These are phyloP conservation scores for Drosophila nigricruria DNA, from an alignment of 2,888 invertebrate genomes.

Conservation along the genomic window DNA sequence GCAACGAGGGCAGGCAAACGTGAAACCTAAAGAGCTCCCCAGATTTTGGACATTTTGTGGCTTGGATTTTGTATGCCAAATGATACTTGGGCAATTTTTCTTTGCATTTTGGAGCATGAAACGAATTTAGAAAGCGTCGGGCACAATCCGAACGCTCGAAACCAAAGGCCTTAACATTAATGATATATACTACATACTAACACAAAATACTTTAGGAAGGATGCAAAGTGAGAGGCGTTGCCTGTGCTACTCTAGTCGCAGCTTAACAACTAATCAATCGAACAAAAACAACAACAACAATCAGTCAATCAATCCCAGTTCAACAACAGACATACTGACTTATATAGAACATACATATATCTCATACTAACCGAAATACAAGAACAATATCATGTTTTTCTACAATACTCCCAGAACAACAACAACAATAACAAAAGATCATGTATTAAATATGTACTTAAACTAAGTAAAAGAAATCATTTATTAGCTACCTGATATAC, in stretches of 20 bases:
- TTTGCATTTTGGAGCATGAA: slow-evolving; percentile 82
- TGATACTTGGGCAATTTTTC: slow-evolving; percentile 55
- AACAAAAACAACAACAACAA: slow-evolving; percentile 49
- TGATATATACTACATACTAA: slow-evolving; percentile 68
- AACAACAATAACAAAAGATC: slow-evolving; percentile 50
- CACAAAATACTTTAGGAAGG: slow-evolving; percentile 67
- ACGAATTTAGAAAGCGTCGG: slow-evolving; percentile 77
- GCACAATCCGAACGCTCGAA: slow-evolving; percentile 64
- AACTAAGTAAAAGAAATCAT: slow-evolving; percentile 47
- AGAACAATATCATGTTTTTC: slow-evolving; percentile 33
- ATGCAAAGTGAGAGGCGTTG: slow-evolving; percentile 51
- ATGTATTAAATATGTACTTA: slow-evolving; percentile 76
- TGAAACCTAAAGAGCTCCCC: slow-evolving; percentile 55
- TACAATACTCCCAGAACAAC: slow-evolving; percentile 43
- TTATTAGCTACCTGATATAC: slow-evolving; percentile 38
- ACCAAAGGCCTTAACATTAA: slow-evolving; percentile 77
- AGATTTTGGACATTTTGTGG: slow-evolving; percentile 42
- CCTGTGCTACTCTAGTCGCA: slow-evolving; percentile 67
- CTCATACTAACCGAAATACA: slow-evolving; percentile 54
- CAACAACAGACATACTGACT: slow-evolving; percentile 31
- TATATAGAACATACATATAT: slow-evolving; percentile 44
- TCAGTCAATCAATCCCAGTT: slow-evolving; percentile 50
- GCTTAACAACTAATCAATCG: slow-evolving; percentile 43
- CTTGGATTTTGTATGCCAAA: slow-evolving; percentile 40
- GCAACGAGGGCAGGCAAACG: slow-evolving; percentile 85